These are phyloP conservation scores for Camponotus pennsylvanicus DNA, from an alignment of 1,140 invertebrate species.

Conservation along the genomic window DNA sequence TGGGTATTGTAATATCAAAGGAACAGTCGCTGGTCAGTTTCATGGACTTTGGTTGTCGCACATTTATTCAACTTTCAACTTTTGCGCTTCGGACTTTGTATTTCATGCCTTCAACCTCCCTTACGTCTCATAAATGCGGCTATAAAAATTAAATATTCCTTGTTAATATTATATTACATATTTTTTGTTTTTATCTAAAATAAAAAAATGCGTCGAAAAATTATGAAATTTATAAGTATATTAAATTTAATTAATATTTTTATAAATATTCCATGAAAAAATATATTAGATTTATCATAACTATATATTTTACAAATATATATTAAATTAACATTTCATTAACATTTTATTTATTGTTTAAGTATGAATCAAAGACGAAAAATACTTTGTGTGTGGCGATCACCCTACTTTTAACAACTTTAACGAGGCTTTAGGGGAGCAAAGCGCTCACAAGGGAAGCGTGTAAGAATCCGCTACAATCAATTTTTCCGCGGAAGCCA, in stretches of 20 bases:
- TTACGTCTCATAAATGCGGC: background rate
- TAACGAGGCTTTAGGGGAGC: slow-evolving; percentile 15
- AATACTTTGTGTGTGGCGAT: slow-evolving; percentile 13
- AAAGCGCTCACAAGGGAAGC: background rate
- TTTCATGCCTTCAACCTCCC: background rate
- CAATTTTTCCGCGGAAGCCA: slow-evolving; percentile 60
- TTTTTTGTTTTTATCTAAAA: background rate
- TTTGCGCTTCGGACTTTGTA: slow-evolving; percentile 28
- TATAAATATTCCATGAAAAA: no score
- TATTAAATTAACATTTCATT: no score
- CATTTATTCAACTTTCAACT: slow-evolving; percentile 57
- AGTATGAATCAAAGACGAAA: background rate
- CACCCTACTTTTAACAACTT: slow-evolving; percentile 64
- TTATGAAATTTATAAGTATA: background rate
- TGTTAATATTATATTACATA: background rate
- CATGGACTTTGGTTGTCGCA: slow-evolving; percentile 58
- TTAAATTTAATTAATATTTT: background rate
- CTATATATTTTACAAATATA: background rate
- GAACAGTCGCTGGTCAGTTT: slow-evolving; percentile 59
- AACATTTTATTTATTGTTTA: slow-evolving; percentile 11
- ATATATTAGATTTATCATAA: background rate
- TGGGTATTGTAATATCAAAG: slow-evolving; percentile 60
- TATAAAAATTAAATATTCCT: slow-evolving; percentile 28
- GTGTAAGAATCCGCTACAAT: slow-evolving; percentile 71
- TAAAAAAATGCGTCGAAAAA: background rate